A percentile compares a stretch with the other conserved stretches of the same genome.
Conservation (phyloP, 2,888 invertebrate species). For the Belgica antarctica region DNA sequence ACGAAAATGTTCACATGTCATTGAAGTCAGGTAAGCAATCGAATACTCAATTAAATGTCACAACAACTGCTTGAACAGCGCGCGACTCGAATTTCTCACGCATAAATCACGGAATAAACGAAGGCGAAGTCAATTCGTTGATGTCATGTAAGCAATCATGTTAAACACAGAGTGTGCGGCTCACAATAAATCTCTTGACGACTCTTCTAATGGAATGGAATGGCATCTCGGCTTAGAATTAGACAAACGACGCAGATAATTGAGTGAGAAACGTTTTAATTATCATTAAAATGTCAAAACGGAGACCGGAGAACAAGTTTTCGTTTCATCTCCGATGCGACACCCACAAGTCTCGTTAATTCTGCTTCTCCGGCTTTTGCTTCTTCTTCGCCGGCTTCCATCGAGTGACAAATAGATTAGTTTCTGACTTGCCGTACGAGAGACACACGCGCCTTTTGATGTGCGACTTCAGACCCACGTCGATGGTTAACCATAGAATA, state of each 20-base stretch:
- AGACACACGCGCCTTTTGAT: slow-evolving; percentile 27
- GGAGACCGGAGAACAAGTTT: neutral
- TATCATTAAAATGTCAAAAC: slow-evolving; percentile 43
- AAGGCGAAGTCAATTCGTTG: neutral
- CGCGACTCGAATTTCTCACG: slow-evolving; percentile 32
- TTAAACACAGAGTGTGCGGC: slow-evolving; percentile 13
- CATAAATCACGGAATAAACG: slow-evolving; percentile 41
- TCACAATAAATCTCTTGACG: slow-evolving; percentile 43
- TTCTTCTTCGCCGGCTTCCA: too few relatives aligned
- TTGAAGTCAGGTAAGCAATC: slow-evolving; percentile 11
- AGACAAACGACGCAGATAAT: slow-evolving; percentile 38
- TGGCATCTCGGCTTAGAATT: neutral
- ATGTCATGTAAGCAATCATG: slow-evolving; percentile 22
- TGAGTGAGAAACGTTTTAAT: slow-evolving; percentile 44
- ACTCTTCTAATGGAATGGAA: slow-evolving; percentile 30
- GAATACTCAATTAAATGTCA: slow-evolving; percentile 23
- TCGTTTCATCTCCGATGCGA: slow-evolving; percentile 28
- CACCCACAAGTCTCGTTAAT: slow-evolving; percentile 32
- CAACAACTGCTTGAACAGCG: slow-evolving; percentile 1
- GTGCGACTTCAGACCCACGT: slow-evolving; percentile 4
- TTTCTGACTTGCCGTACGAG: too few relatives aligned
- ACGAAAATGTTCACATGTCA: slow-evolving; percentile 22
- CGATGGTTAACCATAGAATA: slow-evolving; percentile 1
- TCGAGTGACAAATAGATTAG: slow-evolving; percentile 39
- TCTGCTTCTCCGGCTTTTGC: neutral